phyloP scores from a whole-genome alignment of 2,888 invertebrate species.

The Plutella xylostella region DNA sequence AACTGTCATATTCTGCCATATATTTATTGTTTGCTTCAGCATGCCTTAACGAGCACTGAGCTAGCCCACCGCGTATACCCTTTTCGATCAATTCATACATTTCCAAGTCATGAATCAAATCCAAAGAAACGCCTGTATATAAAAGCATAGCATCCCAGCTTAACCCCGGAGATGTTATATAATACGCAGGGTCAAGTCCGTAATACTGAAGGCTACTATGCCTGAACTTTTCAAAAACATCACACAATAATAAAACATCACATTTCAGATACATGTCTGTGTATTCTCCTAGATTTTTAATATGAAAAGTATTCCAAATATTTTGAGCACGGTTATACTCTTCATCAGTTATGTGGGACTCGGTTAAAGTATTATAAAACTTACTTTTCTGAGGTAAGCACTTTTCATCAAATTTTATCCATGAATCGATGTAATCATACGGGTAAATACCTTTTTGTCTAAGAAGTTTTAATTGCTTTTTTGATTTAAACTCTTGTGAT shows the following conservation, averaged over 20 bases:
- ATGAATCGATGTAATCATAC: constrained; percentile 13
- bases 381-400: constrained; percentile 3
- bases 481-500: constrained; percentile 1
- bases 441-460: constrained; percentile 10
- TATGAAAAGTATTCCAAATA: constrained; percentile 9
- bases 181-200: constrained; percentile 9
- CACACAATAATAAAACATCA: constrained; percentile 11
- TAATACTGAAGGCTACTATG: constrained; percentile 6
- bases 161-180: constrained; percentile 8
- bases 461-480: constrained; percentile 5
- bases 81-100: not conserved
- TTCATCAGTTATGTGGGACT: not conserved
- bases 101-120: not conserved
- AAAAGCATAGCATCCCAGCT: constrained; percentile 15
- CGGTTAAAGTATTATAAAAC: constrained; percentile 7
- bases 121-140: constrained; percentile 4
- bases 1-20: not conserved
- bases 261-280: constrained; percentile 13
- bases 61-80: not conserved
- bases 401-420: constrained; percentile 9
- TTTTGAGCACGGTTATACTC: no score
- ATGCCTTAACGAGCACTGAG: not conserved
- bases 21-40: not conserved
- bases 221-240: constrained; percentile 15
- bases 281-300: constrained; percentile 12